Evolutionary conservation across 2,797 vertebrate species (phyloP), one percentile per base, ranked within the genome.

Genomic region (Brachyalestes nurse): DNA sequence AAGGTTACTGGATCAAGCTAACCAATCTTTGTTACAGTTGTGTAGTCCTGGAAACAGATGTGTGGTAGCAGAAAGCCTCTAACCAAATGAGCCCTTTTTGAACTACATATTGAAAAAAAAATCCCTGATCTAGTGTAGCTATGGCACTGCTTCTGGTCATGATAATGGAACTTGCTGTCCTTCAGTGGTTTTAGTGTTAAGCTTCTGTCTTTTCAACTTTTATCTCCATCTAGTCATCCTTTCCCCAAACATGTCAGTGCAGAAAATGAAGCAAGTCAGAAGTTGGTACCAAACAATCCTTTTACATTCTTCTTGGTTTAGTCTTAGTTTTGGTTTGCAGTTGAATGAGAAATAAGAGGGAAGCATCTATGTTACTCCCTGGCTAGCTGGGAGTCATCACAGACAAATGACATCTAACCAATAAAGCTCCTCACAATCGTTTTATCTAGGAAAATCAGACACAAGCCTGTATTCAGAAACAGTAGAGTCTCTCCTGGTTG

Each of bases 231-330:
- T 76, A 4, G 57, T 69, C 40, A 77, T 77, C 77, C 38, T 83
- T 86, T 87, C 40, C 79, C 73, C 64, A 72, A 75, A 49, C 64
- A 89, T 81, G 83, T 90, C 86, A 90, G 87, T 87, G 87, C 84
- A 87, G 84, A 89, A 73, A 83, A 86, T 62, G 86, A 76, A 84
- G 72, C 4, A 73, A 71, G 57, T 55, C 51, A 83, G 73, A 76
- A 77, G 23, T 80, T 86, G 78, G 83, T 84, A 90, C 77, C 49
- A 83, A 74, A 77, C 13, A 40, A 81, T 72, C 82, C 21, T 78
- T 77, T 89, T 88, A 76, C 58, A 81, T 82, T 83, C 80, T 79
- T 79, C 75, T 40, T 71, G 51, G 69, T 80, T 67, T 81, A 28
- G 53, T 61, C 72, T 72, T 70, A 58, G 47, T 21, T 45, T 47